A percentile compares a stretch with the other conserved stretches of the same genome.
phyloP scores from a whole-genome alignment of 23 tunicate genomes.

The Pegea sp. region DNA sequence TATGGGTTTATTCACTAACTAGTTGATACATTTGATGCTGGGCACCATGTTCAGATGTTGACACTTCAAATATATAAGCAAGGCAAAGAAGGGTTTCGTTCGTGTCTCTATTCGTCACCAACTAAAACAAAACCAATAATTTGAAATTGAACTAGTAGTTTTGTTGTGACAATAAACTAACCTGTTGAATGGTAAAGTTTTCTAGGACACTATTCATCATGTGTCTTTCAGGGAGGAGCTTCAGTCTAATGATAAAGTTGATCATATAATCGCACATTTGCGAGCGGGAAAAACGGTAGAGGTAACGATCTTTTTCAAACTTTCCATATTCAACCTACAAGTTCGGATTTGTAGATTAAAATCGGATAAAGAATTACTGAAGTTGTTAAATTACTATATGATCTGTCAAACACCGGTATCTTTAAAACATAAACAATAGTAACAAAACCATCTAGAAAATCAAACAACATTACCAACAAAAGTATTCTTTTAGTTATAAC shows the following conservation, averaged over 20 bases:
- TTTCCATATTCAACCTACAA: slow-evolving; percentile 53
- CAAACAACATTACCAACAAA: not conserved
- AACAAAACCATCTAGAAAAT: too few species aligned
- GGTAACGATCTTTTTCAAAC: slow-evolving; percentile 38
- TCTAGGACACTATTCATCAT: slow-evolving; percentile 97
- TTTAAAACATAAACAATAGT: too few species aligned
- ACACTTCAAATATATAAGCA: slow-evolving; percentile 82
- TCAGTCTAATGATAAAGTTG: slow-evolving; percentile 76
- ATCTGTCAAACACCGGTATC: too few species aligned
- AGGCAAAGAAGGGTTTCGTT: slow-evolving; percentile 72
- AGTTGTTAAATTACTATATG: too few species aligned
- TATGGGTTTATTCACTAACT: too few species aligned
- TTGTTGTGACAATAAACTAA: not conserved
- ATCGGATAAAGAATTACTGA: too few species aligned
- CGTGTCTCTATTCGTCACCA: slow-evolving; percentile 51
- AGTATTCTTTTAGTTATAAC: slow-evolving; percentile 1
- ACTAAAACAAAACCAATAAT: slow-evolving; percentile 25
- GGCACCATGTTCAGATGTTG: slow-evolving; percentile 87
- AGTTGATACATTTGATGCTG: slow-evolving; percentile 87
- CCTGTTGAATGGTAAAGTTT: slow-evolving; percentile 85
- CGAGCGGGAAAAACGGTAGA: slow-evolving; percentile 57
- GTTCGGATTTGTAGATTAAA: too few species aligned
- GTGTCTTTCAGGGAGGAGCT: slow-evolving; percentile 69
- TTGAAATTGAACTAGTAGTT: not conserved
- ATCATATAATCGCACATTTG: slow-evolving; percentile 96